Percentiles rank a stretch among this genome's conserved stretches.
These are phyloP conservation scores for Phyllostomus discolor DNA, from an alignment of 2,113 vertebrate species.

Conservation along the genomic window DNA sequence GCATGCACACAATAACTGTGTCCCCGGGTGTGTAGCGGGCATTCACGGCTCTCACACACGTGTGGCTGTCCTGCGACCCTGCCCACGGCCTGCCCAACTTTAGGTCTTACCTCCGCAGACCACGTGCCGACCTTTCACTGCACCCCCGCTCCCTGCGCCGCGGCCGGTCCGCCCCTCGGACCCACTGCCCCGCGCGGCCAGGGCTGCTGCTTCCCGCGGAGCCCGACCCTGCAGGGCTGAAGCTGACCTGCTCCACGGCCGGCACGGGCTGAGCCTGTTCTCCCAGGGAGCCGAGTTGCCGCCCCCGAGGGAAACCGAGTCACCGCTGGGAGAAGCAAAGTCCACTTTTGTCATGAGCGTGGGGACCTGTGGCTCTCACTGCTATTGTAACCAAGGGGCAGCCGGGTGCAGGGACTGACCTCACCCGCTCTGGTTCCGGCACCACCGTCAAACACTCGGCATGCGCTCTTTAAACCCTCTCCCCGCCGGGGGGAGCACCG, in stretches of 20 bases:
- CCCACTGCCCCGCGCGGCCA: background rate
- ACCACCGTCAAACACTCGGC: no score
- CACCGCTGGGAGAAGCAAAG: background rate
- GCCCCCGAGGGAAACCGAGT: background rate
- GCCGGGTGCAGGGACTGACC: no score
- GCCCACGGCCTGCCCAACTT: fast-evolving
- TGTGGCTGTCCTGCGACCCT: background rate
- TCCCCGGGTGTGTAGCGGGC: background rate
- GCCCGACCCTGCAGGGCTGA: background rate
- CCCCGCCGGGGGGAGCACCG: no score
- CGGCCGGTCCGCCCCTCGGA: constrained; percentile 64
- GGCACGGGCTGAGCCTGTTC: background rate
- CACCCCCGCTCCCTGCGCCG: background rate
- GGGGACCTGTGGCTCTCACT: no score
- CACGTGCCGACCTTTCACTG: background rate
- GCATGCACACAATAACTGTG: background rate
- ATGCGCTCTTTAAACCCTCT: no score
- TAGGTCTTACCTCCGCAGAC: background rate
- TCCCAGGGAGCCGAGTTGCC: background rate
- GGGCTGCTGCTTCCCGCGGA: background rate
- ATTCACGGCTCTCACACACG: fast-evolving
- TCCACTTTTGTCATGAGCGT: background rate
- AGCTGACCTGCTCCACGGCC: background rate
- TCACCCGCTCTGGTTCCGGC: no score
- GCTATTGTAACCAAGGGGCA: fast-evolving